These are phyloP conservation scores for Amblyjoppa fuscipennis DNA, from an alignment of 2,888 invertebrate genomes.

Conservation along the genomic window DNA sequence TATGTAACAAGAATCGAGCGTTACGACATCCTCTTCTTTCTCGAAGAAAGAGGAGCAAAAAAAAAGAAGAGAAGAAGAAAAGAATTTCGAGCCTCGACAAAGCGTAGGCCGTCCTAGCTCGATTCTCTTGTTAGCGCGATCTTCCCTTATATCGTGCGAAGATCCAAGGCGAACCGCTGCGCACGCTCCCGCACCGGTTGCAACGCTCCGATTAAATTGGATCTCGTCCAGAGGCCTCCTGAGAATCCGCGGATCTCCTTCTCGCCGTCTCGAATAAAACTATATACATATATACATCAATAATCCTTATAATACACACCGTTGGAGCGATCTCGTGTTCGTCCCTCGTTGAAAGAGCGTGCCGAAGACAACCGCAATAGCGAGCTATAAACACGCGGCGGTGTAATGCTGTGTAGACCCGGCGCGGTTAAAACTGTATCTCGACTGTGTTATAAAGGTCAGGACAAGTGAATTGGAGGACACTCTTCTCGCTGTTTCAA, in stretches of 20 bases:
- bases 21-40: constrained; percentile 13
- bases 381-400: constrained; percentile 1
- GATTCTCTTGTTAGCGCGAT: constrained; percentile 36
- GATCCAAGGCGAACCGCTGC: constrained; percentile 53
- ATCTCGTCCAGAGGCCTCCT: constrained; percentile 35
- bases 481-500: constrained; percentile 13
- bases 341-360: constrained; percentile 33
- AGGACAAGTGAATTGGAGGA: constrained; percentile 51
- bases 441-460: constrained; percentile 49
- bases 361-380: constrained; percentile 13
- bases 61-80: constrained; percentile 2
- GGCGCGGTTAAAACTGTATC: constrained; percentile 35
- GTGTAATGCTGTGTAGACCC: constrained; percentile 19
- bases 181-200: constrained; percentile 14
- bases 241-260: constrained; percentile 13
- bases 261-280: constrained; percentile 12
- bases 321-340: constrained; percentile 38
- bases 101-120: not conserved
- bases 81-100: not conserved
- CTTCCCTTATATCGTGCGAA: constrained; percentile 48
- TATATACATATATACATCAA: not conserved
- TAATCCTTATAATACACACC: not conserved
- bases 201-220: constrained; percentile 56
- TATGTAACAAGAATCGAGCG: constrained; percentile 21
- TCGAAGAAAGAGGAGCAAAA: constrained; percentile 10